Percentiles rank a stretch among this genome's conserved stretches.
These are phyloP conservation scores for Idaea biselata DNA, from an alignment of 2,888 invertebrate species.

Conservation along the genomic window DNA sequence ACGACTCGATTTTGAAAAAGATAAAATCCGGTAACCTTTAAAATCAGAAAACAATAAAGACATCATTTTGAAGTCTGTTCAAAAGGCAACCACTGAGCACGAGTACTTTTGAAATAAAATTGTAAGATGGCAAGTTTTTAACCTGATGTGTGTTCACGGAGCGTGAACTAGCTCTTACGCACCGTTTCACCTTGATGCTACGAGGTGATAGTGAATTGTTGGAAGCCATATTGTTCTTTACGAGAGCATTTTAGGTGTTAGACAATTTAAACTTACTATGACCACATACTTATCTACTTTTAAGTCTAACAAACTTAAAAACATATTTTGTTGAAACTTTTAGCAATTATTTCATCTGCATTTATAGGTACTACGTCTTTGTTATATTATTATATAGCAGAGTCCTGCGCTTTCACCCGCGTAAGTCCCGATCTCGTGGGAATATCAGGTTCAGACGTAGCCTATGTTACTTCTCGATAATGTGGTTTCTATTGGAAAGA, in stretches of 20 bases:
- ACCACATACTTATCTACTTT: background rate
- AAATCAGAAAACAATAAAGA: too few relatives aligned
- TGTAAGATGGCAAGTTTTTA: slow-evolving; percentile 1
- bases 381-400: too few relatives aligned
- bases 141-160: slow-evolving; percentile 26
- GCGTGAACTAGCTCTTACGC: slow-evolving; percentile 62
- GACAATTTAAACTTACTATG: background rate
- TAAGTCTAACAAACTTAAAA: too few relatives aligned
- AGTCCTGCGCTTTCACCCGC: too few relatives aligned
- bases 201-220: slow-evolving; percentile 38
- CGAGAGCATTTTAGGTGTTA: slow-evolving; percentile 5
- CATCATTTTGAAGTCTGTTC: background rate
- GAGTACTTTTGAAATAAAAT: background rate
- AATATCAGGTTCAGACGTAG: too few relatives aligned
- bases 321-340: too few relatives aligned
- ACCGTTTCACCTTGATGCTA: slow-evolving; percentile 49
- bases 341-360: background rate
- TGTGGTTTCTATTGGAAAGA: too few relatives aligned
- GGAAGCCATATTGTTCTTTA: slow-evolving; percentile 47
- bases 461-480: too few relatives aligned
- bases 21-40: too few relatives aligned
- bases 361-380: too few relatives aligned
- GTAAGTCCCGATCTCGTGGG: too few relatives aligned
- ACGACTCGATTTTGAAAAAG: too few relatives aligned
- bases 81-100: background rate